These are phyloP conservation scores for Somateria mollissima DNA, from an alignment of 2,797 vertebrate species.

Conservation along the genomic window DNA sequence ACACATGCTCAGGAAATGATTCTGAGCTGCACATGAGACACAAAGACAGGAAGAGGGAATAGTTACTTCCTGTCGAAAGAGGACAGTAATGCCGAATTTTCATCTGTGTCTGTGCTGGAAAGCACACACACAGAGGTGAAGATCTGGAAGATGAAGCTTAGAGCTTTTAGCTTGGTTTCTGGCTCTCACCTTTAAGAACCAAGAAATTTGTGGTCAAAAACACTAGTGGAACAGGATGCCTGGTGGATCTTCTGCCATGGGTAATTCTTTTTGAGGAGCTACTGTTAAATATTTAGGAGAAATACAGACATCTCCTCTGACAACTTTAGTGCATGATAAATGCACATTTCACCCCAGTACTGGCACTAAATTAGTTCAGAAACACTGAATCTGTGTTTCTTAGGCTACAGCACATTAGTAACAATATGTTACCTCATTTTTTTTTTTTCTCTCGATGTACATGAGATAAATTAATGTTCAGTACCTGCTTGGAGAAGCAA, in stretches of 20 bases:
- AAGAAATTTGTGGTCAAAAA: not conserved
- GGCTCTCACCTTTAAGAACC: not conserved
- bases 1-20: not conserved
- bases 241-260: not conserved
- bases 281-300: not conserved
- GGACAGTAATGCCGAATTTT: not conserved
- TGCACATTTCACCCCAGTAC: not conserved
- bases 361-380: not conserved
- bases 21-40: not conserved
- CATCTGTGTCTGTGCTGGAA: not conserved
- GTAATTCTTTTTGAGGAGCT: not conserved
- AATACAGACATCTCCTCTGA: not conserved
- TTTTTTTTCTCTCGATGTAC: not conserved
- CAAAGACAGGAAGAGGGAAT: not conserved
- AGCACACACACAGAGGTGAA: not conserved
- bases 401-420: not conserved
- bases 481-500: constrained; percentile 9
- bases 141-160: not conserved
- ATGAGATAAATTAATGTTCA: constrained; percentile 20
- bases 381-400: not conserved
- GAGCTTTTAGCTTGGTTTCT: not conserved
- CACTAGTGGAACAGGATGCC: not conserved
- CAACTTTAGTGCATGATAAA: not conserved
- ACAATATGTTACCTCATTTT: not conserved
- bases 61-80: not conserved